Evolutionary conservation across 2,113 vertebrate genomes (phyloP), one percentile per base, ranked within the genome.

Genomic region (Megaceryle torquata): DNA sequence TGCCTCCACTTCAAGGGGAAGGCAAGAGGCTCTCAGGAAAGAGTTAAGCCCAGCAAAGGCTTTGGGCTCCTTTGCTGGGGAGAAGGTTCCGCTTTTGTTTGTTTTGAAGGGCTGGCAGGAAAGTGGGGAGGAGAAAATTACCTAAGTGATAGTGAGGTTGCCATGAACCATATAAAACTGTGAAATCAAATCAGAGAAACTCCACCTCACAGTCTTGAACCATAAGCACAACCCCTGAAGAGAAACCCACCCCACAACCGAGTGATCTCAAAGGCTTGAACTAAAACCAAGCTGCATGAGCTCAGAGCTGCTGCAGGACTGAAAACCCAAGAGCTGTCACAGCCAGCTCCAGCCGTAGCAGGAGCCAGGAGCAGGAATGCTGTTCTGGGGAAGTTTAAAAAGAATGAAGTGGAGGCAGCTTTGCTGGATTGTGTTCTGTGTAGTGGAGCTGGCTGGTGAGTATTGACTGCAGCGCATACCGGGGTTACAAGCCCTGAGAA

Each of bases 361-460:
- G 67, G 50, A 86, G 79, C 92, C 19, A 77, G 48, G 57, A 57
- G 81, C 89, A 39, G 97, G 83, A 97, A 89, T 83, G 96, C 96
- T 64, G 89, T 29, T 63, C 61, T 24, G 11, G 93, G 90, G 88
- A 88, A 56, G 24, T 56, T 71, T 48, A 29, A 63, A 37, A 59
- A 86, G n/a, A 35, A 96, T 96, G 95, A 31, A 93, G 85, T 37
- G 94, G 94, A 79, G 89, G 93, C 96, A 94, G 90, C 84, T 98
- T 74, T 83, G 96, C 82, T 97, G 97, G 93, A 33, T 96, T 2
- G 44, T 86, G 2, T 48, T 97, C 57, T 98, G 95, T 28, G 15
- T 93, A n/a, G 37, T 95, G 85, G 93, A 91, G 95, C 13, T 98
- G 90, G 65, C 95, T 6, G 94, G 98, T 98, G 97, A 98, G 98